Percentiles rank a stretch among this genome's conserved stretches.
phyloP scores from a whole-genome alignment of 2,888 invertebrate species.

The Melanostoma scalare region DNA sequence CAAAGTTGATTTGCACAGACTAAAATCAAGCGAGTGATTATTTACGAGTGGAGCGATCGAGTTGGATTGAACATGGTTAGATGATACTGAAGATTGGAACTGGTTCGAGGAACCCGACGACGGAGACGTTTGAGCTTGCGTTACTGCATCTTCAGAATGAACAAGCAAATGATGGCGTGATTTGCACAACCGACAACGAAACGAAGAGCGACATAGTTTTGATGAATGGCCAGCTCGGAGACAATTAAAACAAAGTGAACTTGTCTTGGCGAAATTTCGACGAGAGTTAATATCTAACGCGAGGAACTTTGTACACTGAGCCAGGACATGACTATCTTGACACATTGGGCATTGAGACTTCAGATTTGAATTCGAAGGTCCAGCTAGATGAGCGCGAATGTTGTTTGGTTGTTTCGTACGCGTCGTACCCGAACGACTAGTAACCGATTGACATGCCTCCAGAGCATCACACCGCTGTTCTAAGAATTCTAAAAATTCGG shows the following conservation, averaged over 20 bases:
- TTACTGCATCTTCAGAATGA: too few relatives aligned
- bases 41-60: too few relatives aligned
- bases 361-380: not conserved
- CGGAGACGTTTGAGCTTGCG: too few relatives aligned
- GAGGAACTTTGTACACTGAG: slow-evolving; percentile 11
- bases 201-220: too few relatives aligned
- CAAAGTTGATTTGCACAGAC: too few relatives aligned
- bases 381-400: slow-evolving; percentile 8
- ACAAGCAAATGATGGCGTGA: too few relatives aligned
- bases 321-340: not conserved
- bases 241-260: slow-evolving; percentile 25
- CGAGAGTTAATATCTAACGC: not conserved
- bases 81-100: too few relatives aligned
- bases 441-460: not conserved
- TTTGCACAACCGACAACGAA: too few relatives aligned
- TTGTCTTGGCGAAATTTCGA: slow-evolving; percentile 6
- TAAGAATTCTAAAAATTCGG: slow-evolving; percentile 4
- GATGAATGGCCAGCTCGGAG: too few relatives aligned
- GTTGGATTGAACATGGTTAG: too few relatives aligned
- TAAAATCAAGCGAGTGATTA: too few relatives aligned
- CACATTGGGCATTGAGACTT: slow-evolving; percentile 11
- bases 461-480: slow-evolving; percentile 14
- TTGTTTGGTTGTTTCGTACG: slow-evolving; percentile 1
- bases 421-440: not conserved
- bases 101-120: too few relatives aligned